Percentiles rank a stretch among this genome's conserved stretches.
Conservation (phyloP, 2,113 vertebrate species). For the Myrmophylax atrothorax region DNA sequence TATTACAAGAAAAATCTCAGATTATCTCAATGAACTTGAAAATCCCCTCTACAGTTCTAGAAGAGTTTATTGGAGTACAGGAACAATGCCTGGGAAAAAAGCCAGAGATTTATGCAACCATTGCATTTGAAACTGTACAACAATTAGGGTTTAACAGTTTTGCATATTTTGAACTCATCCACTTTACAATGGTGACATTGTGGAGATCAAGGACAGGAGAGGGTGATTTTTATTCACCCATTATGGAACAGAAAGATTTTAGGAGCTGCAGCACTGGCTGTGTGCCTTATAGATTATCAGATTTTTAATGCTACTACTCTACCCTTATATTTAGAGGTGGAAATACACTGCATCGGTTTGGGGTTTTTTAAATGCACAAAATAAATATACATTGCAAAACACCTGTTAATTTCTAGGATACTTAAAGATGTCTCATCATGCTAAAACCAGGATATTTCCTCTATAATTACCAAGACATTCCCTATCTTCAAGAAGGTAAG, state of each 20-base stretch:
- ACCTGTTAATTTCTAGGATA: neutral
- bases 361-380: neutral
- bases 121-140: conserved; percentile 20
- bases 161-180: neutral
- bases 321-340: neutral
- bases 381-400: neutral
- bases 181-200: neutral
- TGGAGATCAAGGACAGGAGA: conserved; percentile 33
- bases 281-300: neutral
- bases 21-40: neutral
- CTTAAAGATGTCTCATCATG: neutral
- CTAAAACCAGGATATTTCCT: neutral
- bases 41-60: neutral
- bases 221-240: neutral
- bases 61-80: neutral
- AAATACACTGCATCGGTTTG: neutral
- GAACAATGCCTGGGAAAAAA: conserved; percentile 12
- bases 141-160: neutral
- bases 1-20: neutral
- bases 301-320: neutral
- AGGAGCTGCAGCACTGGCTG: neutral
- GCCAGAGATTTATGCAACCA: conserved; percentile 27
- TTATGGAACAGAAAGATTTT: neutral
- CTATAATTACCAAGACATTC: neutral
- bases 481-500: neutral